These are phyloP conservation scores for Gorsachius magnificus DNA, from an alignment of 2,797 vertebrate genomes.

Conservation along the genomic window DNA sequence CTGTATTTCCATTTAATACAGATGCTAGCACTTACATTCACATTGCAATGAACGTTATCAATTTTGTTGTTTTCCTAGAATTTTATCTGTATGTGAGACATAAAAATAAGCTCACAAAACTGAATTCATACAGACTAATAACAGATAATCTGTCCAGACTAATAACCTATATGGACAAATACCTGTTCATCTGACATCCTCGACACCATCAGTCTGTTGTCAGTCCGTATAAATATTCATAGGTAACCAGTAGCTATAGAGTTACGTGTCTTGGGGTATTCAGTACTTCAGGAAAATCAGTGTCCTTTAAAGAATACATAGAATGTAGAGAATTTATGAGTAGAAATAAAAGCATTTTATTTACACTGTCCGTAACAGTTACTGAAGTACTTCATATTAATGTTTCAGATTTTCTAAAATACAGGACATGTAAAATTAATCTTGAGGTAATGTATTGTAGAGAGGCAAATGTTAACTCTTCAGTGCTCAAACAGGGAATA, in stretches of 20 bases:
- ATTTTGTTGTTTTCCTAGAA: neutral
- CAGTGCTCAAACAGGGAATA: neutral
- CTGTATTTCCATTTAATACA: neutral
- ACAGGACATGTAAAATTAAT: neutral
- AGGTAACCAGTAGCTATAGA: neutral
- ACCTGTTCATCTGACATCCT: neutral
- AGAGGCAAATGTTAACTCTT: neutral
- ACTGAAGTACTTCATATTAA: neutral
- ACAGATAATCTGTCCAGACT: neutral
- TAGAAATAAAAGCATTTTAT: neutral
- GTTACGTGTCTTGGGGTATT: neutral
- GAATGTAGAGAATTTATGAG: neutral
- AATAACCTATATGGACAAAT: neutral
- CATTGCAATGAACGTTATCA: neutral
- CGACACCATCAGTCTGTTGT: neutral
- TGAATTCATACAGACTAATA: neutral
- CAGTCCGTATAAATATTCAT: neutral
- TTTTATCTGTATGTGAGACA: neutral
- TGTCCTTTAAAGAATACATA: neutral
- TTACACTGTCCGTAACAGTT: neutral
- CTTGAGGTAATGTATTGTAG: neutral
- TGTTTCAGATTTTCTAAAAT: neutral
- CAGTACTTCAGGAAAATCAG: neutral
- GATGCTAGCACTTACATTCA: neutral
- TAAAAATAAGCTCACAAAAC: neutral